These are phyloP conservation scores for Penaeus indicus DNA, from an alignment of 1,140 invertebrate species.

Conservation along the genomic window DNA sequence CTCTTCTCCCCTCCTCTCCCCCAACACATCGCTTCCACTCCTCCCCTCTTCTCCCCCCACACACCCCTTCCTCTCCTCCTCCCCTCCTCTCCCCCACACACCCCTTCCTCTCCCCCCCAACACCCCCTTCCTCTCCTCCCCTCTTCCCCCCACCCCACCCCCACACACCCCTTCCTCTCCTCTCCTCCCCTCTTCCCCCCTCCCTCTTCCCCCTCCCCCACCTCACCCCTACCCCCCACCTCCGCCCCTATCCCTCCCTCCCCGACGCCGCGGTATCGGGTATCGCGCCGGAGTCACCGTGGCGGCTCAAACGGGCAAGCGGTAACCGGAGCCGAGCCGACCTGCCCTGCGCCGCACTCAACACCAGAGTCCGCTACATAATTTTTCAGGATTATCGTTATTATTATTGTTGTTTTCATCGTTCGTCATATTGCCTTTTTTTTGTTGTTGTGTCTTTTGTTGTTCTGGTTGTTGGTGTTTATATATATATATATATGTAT, in stretches of 20 bases:
- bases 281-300: conserved; percentile 51
- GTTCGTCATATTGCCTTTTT: neutral
- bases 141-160: neutral
- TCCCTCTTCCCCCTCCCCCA: too few relatives aligned
- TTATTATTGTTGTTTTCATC: conserved; percentile 6
- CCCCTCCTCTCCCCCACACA: too few relatives aligned
- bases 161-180: neutral
- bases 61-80: too few relatives aligned
- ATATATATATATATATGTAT: too few relatives aligned
- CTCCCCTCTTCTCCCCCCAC: too few relatives aligned
- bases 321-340: conserved; percentile 39
- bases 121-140: neutral
- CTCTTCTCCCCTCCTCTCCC: too few relatives aligned
- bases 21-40: too few relatives aligned
- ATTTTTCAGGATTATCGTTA: conserved; percentile 2
- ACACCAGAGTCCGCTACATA: conserved; percentile 25
- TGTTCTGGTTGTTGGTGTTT: too few relatives aligned
- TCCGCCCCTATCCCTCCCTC: neutral
- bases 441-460: too few relatives aligned
- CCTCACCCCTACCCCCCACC: neutral
- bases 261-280: conserved; percentile 30
- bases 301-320: conserved; percentile 37
- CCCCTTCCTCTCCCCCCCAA: too few relatives aligned
- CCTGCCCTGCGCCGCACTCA: conserved; percentile 26
- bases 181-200: neutral